Evolutionary conservation across 2,888 invertebrate species (phyloP).

Genomic region (Polylopha cassiicola): DNA sequence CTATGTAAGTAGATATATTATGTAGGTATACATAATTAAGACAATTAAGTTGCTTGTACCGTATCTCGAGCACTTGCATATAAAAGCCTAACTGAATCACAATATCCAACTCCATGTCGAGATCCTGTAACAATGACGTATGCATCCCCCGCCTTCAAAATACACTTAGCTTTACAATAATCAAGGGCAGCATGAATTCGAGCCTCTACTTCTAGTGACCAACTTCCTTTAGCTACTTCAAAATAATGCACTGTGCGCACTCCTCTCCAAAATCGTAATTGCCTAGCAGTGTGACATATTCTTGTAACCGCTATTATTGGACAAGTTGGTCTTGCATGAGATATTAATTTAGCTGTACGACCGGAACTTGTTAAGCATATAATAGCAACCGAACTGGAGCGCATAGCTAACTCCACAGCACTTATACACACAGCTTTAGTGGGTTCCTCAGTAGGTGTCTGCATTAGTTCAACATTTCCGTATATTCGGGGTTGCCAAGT

Average conservation of each 20-base stretch:
- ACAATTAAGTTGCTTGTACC: slow-evolving; percentile 29
- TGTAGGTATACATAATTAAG: no score
- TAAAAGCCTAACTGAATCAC: slow-evolving; percentile 57
- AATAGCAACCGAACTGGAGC: slow-evolving; percentile 71
- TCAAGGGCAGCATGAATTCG: slow-evolving; percentile 59
- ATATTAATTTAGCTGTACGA: slow-evolving; percentile 82
- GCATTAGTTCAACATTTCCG: slow-evolving; percentile 80
- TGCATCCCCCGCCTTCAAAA: slow-evolving; percentile 59
- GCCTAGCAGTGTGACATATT: slow-evolving; percentile 80
- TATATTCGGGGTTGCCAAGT: slow-evolving; percentile 88
- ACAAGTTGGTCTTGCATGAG: slow-evolving; percentile 83
- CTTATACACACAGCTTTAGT: slow-evolving; percentile 72
- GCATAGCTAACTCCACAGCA: slow-evolving; percentile 60
- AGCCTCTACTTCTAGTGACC: slow-evolving; percentile 57
- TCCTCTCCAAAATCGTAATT: slow-evolving; percentile 73
- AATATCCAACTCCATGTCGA: slow-evolving; percentile 61
- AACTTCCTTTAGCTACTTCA: slow-evolving; percentile 48
- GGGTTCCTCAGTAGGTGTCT: slow-evolving; percentile 73
- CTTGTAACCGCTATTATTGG: slow-evolving; percentile 86
- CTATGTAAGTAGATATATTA: no score
- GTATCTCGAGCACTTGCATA: slow-evolving; percentile 62
- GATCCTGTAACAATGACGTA: slow-evolving; percentile 62
- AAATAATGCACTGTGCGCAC: slow-evolving; percentile 74
- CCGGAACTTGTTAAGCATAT: slow-evolving; percentile 87
- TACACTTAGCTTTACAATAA: slow-evolving; percentile 65